These are phyloP conservation scores for Drosophila tristis DNA, from an alignment of 1,140 invertebrate species.

Conservation along the genomic window DNA sequence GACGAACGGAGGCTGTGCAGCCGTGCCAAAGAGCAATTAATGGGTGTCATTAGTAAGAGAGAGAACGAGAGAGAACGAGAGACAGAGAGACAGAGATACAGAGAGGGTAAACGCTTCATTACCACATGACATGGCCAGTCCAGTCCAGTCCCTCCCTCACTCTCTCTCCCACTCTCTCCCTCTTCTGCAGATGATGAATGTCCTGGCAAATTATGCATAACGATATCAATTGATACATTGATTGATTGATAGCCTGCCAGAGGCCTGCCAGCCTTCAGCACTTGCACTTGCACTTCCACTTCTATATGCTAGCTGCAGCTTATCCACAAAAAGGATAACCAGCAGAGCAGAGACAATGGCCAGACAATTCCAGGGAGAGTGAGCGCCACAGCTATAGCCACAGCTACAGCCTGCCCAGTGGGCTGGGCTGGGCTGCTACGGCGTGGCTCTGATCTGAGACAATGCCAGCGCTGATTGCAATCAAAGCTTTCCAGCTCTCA, in stretches of 20 bases:
- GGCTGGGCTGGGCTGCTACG: neutral
- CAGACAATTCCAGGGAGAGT: constrained; percentile 7
- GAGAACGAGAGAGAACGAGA: too few species aligned
- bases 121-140: constrained; percentile 33
- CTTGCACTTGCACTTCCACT: too few species aligned
- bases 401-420: neutral
- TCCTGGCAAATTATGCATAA: constrained; percentile 41
- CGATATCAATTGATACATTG: constrained; percentile 40
- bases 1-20: neutral
- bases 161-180: too few species aligned
- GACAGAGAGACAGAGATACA: too few species aligned
- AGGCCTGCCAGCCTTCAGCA: too few species aligned
- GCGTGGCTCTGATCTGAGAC: constrained; percentile 7
- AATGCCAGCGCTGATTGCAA: constrained; percentile 35
- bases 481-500: constrained; percentile 32
- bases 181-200: constrained; percentile 39
- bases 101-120: constrained; percentile 34
- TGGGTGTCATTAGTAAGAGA: constrained; percentile 39
- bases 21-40: constrained; percentile 46
- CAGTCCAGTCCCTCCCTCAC: neutral
- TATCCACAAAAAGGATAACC: constrained; percentile 16
- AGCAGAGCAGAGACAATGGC: constrained; percentile 19
- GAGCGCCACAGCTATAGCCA: too few species aligned
- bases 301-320: too few species aligned
- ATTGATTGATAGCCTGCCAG: constrained; percentile 26